A percentile compares a stretch with the other conserved stretches of the same genome.
Conservation (phyloP, 2,797 vertebrate species). For the Phylloscopus collybita region DNA sequence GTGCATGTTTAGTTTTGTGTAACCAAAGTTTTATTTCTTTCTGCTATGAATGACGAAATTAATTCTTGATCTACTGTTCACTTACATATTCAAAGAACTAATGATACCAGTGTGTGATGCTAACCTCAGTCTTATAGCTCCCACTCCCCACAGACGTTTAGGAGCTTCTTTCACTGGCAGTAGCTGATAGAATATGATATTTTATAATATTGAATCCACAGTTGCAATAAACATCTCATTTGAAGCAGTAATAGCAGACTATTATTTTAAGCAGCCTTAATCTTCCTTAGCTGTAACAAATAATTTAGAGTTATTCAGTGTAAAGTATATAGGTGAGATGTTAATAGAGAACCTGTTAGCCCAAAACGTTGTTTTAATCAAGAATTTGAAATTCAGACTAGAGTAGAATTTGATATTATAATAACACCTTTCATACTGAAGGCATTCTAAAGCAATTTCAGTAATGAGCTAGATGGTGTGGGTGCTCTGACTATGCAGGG, state of each 20-base stretch:
- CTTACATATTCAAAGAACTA: background rate
- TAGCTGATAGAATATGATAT: slow-evolving; percentile 7
- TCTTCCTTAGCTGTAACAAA: slow-evolving; percentile 46
- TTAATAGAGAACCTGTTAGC: slow-evolving; percentile 49
- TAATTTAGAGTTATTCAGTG: slow-evolving; percentile 42
- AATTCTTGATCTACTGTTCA: background rate
- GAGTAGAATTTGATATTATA: slow-evolving; percentile 63
- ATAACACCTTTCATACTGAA: slow-evolving; percentile 55
- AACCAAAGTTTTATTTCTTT: background rate
- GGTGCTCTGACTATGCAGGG: background rate
- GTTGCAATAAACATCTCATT: slow-evolving; percentile 61
- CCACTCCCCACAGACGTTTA: background rate
- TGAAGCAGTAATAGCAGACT: slow-evolving; percentile 64
- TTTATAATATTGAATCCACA: slow-evolving; percentile 32
- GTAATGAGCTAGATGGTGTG: slow-evolving; percentile 32
- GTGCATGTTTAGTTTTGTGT: background rate
- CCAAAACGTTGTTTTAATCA: slow-evolving; percentile 60
- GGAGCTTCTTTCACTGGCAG: background rate
- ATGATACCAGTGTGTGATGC: background rate
- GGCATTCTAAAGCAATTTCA: slow-evolving; percentile 53
- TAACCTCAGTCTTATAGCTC: background rate
- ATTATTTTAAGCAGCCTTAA: slow-evolving; percentile 65
- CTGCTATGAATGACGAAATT: background rate
- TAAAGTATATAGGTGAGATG: slow-evolving; percentile 42
- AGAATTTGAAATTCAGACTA: slow-evolving; percentile 54